Evolutionary conservation across 2,888 invertebrate genomes (phyloP).

Genomic region (Tyria jacobaeae): DNA sequence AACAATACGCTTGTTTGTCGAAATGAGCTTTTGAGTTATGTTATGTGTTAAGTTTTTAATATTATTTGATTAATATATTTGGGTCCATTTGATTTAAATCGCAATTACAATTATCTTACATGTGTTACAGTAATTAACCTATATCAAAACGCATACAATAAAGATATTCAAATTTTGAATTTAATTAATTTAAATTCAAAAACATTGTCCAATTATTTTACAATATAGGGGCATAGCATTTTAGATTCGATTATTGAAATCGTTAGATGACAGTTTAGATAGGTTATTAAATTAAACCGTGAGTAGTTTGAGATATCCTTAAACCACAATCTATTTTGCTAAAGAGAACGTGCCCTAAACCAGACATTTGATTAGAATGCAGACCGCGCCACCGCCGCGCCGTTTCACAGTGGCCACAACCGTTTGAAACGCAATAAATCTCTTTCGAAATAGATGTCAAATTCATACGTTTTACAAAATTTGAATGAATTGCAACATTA

Average conservation of each 20-base stretch:
- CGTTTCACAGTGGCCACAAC: conserved; percentile 10
- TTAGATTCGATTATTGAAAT: background rate
- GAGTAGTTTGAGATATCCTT: background rate
- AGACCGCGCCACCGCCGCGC: background rate
- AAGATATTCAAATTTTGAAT: too few relatives aligned
- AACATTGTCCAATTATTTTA: too few relatives aligned
- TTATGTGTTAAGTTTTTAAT: too few relatives aligned
- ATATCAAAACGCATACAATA: too few relatives aligned
- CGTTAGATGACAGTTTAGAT: background rate
- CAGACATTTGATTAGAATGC: conserved; percentile 11
- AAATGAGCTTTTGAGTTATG: too few relatives aligned
- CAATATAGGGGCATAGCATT: background rate
- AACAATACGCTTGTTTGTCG: too few relatives aligned
- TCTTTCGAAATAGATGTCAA: conserved; percentile 26
- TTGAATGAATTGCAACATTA: background rate
- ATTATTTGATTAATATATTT: too few relatives aligned
- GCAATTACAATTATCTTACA: too few relatives aligned
- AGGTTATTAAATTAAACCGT: background rate
- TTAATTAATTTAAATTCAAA: too few relatives aligned
- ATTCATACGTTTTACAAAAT: conserved; percentile 34
- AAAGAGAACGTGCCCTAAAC: conserved; percentile 22
- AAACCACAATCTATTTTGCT: conserved; percentile 4
- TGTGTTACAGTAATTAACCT: too few relatives aligned
- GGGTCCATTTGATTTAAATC: too few relatives aligned
- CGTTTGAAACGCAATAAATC: conserved; percentile 28